These are phyloP conservation scores for Apteryx owenii DNA, from an alignment of 2,113 vertebrate genomes.

Conservation along the genomic window DNA sequence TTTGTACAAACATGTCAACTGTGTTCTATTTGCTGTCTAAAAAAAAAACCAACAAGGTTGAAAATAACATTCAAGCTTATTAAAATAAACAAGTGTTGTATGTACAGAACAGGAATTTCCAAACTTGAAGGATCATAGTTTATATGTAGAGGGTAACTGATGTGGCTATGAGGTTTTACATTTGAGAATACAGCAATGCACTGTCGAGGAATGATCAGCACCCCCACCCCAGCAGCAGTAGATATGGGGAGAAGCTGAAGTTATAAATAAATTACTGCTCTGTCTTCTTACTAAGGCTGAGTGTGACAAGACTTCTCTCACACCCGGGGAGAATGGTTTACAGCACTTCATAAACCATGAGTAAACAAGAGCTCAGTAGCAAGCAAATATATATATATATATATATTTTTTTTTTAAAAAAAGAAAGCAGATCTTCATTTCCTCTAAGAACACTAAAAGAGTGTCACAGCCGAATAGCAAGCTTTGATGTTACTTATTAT, in stretches of 20 bases:
- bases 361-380: neutral
- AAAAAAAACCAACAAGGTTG: neutral
- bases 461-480: neutral
- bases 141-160: rapidly evolving
- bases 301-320: neutral
- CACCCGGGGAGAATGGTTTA: neutral
- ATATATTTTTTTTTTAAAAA: too few species aligned
- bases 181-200: rapidly evolving
- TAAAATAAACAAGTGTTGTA: neutral
- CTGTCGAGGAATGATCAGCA: neutral
- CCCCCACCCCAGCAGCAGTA: neutral
- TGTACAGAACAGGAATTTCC: neutral
- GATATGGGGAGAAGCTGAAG: neutral
- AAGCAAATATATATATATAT: neutral
- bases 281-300: neutral
- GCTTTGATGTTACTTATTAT: neutral
- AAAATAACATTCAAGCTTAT: neutral
- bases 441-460: neutral
- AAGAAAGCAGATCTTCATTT: neutral
- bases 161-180: neutral
- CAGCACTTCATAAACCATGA: neutral
- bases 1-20: neutral
- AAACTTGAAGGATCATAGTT: neutral
- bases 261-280: neutral
- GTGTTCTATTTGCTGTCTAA: neutral